Conservation (phyloP, 2,113 vertebrate genomes). For the Dromiciops gliroides region DNA sequence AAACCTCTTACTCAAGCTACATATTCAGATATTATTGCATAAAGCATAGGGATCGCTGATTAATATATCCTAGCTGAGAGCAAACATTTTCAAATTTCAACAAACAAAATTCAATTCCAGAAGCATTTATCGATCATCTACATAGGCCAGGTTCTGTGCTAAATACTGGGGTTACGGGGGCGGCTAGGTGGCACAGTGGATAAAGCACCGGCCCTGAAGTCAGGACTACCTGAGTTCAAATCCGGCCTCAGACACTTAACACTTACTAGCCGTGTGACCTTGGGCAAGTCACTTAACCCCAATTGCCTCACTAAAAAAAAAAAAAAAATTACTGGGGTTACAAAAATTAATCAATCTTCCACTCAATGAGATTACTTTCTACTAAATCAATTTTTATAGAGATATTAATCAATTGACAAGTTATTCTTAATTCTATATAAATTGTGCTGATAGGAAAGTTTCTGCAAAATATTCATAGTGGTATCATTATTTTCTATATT, state of each 20-base stretch:
- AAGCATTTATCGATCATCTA: neutral
- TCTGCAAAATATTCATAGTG: neutral
- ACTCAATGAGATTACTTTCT: neutral
- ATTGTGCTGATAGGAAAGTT: neutral
- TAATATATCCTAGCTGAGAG: no score
- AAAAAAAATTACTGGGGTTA: neutral
- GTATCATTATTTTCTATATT: neutral
- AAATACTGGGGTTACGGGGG: neutral
- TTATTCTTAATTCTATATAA: neutral
- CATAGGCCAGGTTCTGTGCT: neutral
- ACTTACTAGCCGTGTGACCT: no score
- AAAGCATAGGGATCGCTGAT: no score
- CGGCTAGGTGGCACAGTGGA: no score
- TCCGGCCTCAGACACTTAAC: no score
- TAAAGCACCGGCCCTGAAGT: no score
- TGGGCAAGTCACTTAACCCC: no score
- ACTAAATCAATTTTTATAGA: neutral
- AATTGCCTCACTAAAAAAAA: no score
- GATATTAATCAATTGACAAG: neutral
- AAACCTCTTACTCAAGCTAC: neutral
- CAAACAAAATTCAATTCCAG: neutral
- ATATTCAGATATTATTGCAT: no score
- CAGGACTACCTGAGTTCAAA: no score
- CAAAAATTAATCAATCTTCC: neutral
- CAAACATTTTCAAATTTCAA: neutral